phyloP scores from a whole-genome alignment of 2,888 invertebrate genomes.

The Drosophila ustulata region DNA sequence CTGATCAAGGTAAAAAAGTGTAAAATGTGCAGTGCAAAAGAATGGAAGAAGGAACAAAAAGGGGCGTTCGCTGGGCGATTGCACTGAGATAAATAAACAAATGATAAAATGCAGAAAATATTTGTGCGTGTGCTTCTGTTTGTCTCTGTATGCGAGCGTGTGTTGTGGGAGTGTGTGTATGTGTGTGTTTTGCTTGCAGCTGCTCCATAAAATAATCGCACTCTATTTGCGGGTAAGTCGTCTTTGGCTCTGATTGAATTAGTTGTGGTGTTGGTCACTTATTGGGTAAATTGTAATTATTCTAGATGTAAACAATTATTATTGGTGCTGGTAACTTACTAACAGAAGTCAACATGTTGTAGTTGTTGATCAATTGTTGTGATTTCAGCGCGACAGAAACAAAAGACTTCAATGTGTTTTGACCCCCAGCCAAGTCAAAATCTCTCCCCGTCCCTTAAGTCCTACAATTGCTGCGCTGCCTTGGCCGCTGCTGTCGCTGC shows the following conservation, averaged over 20 bases:
- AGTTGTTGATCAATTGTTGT: slow-evolving; percentile 14
- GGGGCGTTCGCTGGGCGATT: slow-evolving; percentile 39
- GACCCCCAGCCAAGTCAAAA: slow-evolving; percentile 21
- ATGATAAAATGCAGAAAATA: slow-evolving; percentile 40
- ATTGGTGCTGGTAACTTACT: slow-evolving; percentile 54
- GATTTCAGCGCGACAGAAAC: slow-evolving; percentile 46
- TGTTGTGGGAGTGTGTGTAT: slow-evolving; percentile 11
- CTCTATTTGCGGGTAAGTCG: slow-evolving; percentile 45
- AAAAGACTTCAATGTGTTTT: slow-evolving; percentile 73
- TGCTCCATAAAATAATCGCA: slow-evolving; percentile 30
- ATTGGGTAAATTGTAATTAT: slow-evolving; percentile 15
- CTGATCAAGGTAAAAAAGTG: slow-evolving; percentile 45
- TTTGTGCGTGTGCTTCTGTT: slow-evolving; percentile 25
- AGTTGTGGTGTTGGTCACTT: slow-evolving; percentile 51
- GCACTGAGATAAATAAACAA: slow-evolving; percentile 34
- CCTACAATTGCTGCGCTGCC: slow-evolving; percentile 25
- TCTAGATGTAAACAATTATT: slow-evolving; percentile 38
- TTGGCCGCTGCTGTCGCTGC: slow-evolving; percentile 7
- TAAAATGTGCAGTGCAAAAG: slow-evolving; percentile 19
- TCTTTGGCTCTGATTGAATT: slow-evolving; percentile 30
- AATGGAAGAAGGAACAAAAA: slow-evolving; percentile 8
- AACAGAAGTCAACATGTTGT: slow-evolving; percentile 27
- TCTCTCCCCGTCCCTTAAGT: slow-evolving; percentile 27
- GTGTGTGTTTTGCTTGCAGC: slow-evolving; percentile 39
- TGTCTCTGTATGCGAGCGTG: not conserved